Base-by-base conservation (phyloP, 2,113 vertebrate genomes). In the Hiodon alosoides region DNA sequence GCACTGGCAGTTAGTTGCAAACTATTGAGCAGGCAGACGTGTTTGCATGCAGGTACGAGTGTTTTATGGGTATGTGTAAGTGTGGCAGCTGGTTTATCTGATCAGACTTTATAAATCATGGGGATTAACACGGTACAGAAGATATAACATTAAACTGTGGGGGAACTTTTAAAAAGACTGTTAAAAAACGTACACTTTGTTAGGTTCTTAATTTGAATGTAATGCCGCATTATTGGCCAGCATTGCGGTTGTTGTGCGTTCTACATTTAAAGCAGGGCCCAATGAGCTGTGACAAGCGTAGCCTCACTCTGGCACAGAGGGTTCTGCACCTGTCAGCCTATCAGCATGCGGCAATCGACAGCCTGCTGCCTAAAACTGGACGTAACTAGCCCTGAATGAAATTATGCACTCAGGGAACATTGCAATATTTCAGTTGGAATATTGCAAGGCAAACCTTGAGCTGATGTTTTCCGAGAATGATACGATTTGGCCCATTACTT, bases 401-500 rank as follows among this genome's bases (percentile, higher is more conserved):
- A 81, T 81, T 62, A 75, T 54, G 68, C 57, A 72, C 59, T 76
- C 76, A 17, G 77, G 79, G 77, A 80, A 69, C 72, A 62, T 77
- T 69, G 62, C 78, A 60, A 79, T 76, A 70, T 73, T 74, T 71
- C 65, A 75, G 75, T 58, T 51, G 70, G 52, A 68, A 13, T 62
- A 69, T 68, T 31, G 74, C 67, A 9, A 74, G 73, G 67, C 82
- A 73, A 82, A 82, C 78, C 82, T 83, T 79, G 75, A 82, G 77
- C 80, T 80, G 62, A 73, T 77, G 78, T 81, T 70, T 81, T 72
- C 67, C 79, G 71, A 72, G 76, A 77, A 77, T 74, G 73, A 85
- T 77, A 78, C 70, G 73, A 87, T 83, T 77, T 78, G 79, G 69
- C 47, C 77, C 78, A 85, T 85, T 85, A 83, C 81, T 87, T 80